Base-by-base conservation (phyloP, 2,888 invertebrate genomes). In the Marronus borbonicus region DNA sequence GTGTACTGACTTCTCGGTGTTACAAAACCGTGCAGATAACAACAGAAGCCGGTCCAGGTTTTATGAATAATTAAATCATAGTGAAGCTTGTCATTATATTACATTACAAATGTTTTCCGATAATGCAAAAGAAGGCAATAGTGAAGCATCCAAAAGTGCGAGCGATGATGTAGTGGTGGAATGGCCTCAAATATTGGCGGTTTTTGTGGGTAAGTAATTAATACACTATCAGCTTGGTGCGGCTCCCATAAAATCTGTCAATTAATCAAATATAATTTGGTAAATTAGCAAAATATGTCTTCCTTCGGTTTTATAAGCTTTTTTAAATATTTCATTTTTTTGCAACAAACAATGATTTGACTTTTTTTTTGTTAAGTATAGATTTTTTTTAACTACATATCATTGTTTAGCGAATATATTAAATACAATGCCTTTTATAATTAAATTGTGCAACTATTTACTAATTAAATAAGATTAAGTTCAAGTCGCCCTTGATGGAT, bases 181-280 rank as follows among this genome's bases (percentile, higher is more conserved):
- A 72, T 78, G 78, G 78, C 74, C 66, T 20, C 79, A 80, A 68
- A 76, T 78, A 50, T 50, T 79, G 14, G 79, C 76, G 7, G 74
- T 78, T 12, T 62, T 75, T 52, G 44, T 76, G 20, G 77, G 80
- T 80, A 72, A 64, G 78, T 75, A 44, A 12, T 1, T 44, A 44
- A 44, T 8, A 44, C 2, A 44, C 44, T 8, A 1, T 8, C 10
- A 44, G 2, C 12, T 44, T 44, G 8, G 44, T 8, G 44, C 44
- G 0, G 31, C 31, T 5, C 31, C 4, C 8, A 50, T 17, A 52
- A 70, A 72, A 20, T 20, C 5, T 58, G 20, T 4, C 1, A 17
- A 1, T 17, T 8, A 44, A 44, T 44, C 12, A 12, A 8, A 44
- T 8, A 2, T 44, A 44, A 44, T 12, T 44, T 44, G 10, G 44